These are phyloP conservation scores for Paguma larvata DNA, from an alignment of 2,797 vertebrate species.

Conservation along the genomic window DNA sequence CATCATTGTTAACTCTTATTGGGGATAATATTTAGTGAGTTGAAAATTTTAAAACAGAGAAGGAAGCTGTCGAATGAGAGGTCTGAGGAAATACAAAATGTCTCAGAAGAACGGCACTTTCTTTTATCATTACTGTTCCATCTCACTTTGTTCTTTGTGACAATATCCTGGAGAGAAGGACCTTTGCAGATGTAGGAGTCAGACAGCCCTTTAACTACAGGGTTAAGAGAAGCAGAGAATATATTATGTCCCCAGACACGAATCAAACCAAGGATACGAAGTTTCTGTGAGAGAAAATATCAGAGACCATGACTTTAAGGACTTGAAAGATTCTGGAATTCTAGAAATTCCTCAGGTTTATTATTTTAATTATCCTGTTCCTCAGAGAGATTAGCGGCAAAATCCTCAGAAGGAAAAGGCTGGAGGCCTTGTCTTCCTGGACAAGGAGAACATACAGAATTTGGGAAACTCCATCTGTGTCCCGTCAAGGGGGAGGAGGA, in stretches of 20 bases:
- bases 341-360: background rate
- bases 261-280: background rate
- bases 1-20: background rate
- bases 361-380: slow-evolving; percentile 32
- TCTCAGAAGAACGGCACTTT: background rate
- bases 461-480: background rate
- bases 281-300: background rate
- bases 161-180: background rate
- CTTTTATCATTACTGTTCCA: background rate
- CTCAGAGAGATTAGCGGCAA: background rate
- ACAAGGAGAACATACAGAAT: background rate
- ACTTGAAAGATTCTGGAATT: background rate
- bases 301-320: background rate
- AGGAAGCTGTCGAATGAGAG: background rate
- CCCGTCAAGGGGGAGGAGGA: background rate
- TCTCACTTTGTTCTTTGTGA: background rate
- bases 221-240: background rate
- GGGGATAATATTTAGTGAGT: slow-evolving; percentile 16
- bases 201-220: background rate
- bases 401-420: background rate
- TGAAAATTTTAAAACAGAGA: background rate
- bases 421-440: background rate
- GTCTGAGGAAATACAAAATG: background rate
- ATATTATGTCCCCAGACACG: background rate
- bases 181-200: background rate